Evolutionary conservation across 1,140 invertebrate genomes (phyloP).

Genomic region (Popillia japonica): DNA sequence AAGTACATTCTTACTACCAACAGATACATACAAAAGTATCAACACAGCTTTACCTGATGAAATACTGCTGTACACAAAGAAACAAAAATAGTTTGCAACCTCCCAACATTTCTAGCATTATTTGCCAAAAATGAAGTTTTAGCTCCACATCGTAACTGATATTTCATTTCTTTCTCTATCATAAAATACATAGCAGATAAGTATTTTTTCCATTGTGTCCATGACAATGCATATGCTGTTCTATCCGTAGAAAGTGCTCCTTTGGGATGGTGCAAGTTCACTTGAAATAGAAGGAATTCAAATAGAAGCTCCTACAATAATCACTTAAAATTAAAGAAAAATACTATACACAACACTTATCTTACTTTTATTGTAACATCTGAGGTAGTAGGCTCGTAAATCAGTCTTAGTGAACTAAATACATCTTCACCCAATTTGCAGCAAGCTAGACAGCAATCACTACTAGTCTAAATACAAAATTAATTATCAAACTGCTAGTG

Average conservation of each 20-base stretch:
- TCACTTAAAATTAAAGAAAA: neutral
- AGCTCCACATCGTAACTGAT: neutral
- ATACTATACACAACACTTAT: constrained; percentile 29
- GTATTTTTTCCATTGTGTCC: constrained; percentile 50
- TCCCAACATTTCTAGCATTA: neutral
- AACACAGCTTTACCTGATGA: neutral
- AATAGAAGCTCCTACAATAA: constrained; percentile 45
- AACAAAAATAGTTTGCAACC: neutral
- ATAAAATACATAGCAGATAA: constrained; percentile 15
- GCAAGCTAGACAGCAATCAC: constrained; percentile 52
- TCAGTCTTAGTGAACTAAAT: constrained; percentile 43
- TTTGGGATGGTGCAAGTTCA: constrained; percentile 53
- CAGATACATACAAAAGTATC: no score
- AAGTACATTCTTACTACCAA: no score
- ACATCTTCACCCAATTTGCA: constrained; percentile 55
- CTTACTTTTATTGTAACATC: constrained; percentile 45
- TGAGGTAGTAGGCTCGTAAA: constrained; percentile 48
- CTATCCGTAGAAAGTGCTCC: constrained; percentile 47
- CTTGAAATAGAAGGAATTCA: constrained; percentile 54
- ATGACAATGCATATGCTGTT: constrained; percentile 50
- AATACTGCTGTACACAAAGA: constrained; percentile 17
- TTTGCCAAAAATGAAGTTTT: neutral
- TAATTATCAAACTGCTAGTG: neutral
- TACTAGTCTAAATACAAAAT: neutral
- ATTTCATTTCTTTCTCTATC: neutral